Evolutionary conservation across 2,113 vertebrate genomes (phyloP).

Genomic region (Sinocyclocheilus maitianheensis): DNA sequence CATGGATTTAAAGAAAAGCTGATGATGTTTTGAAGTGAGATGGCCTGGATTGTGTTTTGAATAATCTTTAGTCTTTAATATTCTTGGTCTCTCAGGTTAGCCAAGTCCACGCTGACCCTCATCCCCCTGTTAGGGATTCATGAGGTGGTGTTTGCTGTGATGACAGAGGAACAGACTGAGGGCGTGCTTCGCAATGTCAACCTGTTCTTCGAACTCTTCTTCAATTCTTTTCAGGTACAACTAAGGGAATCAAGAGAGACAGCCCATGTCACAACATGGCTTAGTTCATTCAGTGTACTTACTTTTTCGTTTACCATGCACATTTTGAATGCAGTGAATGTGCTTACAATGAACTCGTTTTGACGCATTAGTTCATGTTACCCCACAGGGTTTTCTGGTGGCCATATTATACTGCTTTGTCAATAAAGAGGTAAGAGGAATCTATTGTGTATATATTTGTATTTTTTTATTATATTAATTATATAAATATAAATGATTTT

Average conservation of each 20-base stretch:
- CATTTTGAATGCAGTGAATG: background rate
- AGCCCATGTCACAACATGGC: background rate
- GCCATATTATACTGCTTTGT: constrained; percentile 87
- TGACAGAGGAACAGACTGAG: constrained; percentile 80
- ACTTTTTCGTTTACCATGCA: background rate
- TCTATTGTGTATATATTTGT: too few species aligned
- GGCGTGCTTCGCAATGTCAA: constrained; percentile 81
- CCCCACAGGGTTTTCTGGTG: constrained; percentile 84
- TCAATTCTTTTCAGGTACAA: constrained; percentile 86
- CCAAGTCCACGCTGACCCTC: constrained; percentile 87
- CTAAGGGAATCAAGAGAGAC: background rate
- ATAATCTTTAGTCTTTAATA: background rate
- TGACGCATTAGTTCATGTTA: background rate
- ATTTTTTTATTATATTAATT: too few species aligned
- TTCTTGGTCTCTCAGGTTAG: constrained; percentile 72
- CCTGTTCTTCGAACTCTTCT: constrained; percentile 84
- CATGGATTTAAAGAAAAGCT: too few species aligned
- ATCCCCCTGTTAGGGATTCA: constrained; percentile 89
- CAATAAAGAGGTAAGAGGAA: constrained; percentile 83
- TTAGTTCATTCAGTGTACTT: background rate
- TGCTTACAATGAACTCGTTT: background rate
- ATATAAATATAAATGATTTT: too few species aligned
- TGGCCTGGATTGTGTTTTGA: too few species aligned
- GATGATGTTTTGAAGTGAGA: background rate
- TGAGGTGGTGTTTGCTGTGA: constrained; percentile 85